phyloP scores from a whole-genome alignment of 2,113 vertebrate species.

The Haemorhous mexicanus region DNA sequence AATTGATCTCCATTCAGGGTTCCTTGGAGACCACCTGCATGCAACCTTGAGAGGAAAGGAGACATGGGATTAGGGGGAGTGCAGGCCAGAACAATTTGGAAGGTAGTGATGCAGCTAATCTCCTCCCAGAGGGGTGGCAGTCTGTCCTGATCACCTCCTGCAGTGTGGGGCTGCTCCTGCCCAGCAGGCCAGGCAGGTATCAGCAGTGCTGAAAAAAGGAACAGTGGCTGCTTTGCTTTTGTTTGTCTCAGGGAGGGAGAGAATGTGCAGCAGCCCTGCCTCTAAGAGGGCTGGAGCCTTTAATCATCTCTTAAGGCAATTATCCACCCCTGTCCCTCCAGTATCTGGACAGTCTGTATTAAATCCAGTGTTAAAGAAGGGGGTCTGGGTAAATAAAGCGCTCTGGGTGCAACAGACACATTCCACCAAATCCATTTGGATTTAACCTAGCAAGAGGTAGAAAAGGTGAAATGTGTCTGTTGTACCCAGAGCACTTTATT shows the following conservation, averaged over 20 bases:
- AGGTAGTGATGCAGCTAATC: background rate
- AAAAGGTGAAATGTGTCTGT: background rate
- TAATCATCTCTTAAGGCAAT: background rate
- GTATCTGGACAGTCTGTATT: background rate
- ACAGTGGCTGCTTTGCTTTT: background rate
- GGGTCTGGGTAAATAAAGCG: too few relatives aligned
- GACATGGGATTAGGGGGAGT: background rate
- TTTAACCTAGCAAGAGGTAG: background rate
- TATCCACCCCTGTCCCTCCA: too few relatives aligned
- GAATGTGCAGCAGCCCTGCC: background rate
- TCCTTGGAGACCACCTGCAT: background rate
- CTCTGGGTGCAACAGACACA: too few relatives aligned
- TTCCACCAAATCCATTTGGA: background rate
- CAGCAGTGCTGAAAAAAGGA: background rate
- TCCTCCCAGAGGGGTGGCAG: background rate
- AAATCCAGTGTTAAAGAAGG: background rate
- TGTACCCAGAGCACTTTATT: background rate
- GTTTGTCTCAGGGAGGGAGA: background rate
- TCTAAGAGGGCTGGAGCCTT: background rate
- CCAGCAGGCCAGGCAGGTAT: background rate
- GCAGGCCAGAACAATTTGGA: background rate
- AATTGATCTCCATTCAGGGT: background rate
- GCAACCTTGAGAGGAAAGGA: background rate
- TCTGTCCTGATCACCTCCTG: background rate
- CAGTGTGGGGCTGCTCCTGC: background rate